Base-by-base conservation (phyloP, 2,888 invertebrate genomes). In the Pheosia tremula region DNA sequence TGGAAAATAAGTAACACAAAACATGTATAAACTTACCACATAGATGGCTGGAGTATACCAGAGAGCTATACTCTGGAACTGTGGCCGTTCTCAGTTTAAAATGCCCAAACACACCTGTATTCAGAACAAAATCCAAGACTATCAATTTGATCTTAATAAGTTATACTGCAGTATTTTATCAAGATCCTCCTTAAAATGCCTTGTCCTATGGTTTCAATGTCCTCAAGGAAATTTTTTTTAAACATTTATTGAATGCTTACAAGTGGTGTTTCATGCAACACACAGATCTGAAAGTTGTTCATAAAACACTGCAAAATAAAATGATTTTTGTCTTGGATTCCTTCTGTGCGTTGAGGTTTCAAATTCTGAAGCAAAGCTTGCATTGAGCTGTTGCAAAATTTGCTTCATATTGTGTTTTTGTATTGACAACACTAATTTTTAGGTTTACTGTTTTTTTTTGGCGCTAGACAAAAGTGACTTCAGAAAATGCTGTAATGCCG, bases 111-210 rank as follows among this genome's bases (percentile, higher is more conserved):
- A 72, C 68, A 85, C 85, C 90, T 90, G 89, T 68, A 75, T 85
- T 75, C 74, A 87, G 87, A 90, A 91, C 73, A 86, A 83, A 83
- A 83, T 85, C 86, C 84, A 86, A 89, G 88, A 88, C 87, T 64
- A 78, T 85, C 68, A 83, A 71, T 77, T 60, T 63, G 53, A 8
- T 45, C 56, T 38, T 53, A 39, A 39, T 8, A n/a, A 13, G 5
- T 13, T 56, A 56, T 11, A 24, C 41, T n/a, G 24, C 36, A 45
- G 45, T 45, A 24, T 56, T 13, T 39, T 7, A 56, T 56, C 3
- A 45, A 56, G 45, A 43, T 45, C 45, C n/a, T 53, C 24, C 24
- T 24, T 24, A 24, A 24, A 24, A 24, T 24, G 24, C 24, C 24
- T 24, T 24, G 24, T 24, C 24, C 24, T 24, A 24, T 24, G 24